phyloP scores from a whole-genome alignment of 2,888 invertebrate genomes.

The Sthenelais limicola region DNA sequence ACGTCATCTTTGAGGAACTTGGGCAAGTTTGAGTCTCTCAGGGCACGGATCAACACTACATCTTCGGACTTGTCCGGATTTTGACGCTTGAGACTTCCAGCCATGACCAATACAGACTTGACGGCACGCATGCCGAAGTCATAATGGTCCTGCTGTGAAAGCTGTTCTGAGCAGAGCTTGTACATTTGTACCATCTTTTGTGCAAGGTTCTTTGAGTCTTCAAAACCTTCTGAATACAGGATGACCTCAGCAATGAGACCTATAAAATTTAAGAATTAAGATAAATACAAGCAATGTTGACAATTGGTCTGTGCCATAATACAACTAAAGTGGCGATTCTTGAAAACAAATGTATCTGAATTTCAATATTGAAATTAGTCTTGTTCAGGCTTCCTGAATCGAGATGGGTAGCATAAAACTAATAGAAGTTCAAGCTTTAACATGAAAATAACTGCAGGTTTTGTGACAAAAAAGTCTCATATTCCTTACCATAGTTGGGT shows the following conservation, averaged over 20 bases:
- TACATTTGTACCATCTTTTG: slow-evolving; percentile 95
- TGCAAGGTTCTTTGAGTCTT: slow-evolving; percentile 88
- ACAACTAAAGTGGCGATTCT: too few species aligned
- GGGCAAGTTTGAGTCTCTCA: slow-evolving; percentile 91
- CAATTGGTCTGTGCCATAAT: too few species aligned
- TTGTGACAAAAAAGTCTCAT: too few species aligned
- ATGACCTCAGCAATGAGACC: slow-evolving; percentile 86
- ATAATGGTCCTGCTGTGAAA: slow-evolving; percentile 92
- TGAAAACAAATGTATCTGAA: too few species aligned
- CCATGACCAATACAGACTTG: slow-evolving; percentile 87
- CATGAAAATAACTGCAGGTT: too few species aligned
- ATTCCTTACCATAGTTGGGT: slow-evolving; percentile 85
- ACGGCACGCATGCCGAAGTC: slow-evolving; percentile 85
- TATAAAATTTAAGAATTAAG: too few species aligned
- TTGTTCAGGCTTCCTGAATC: too few species aligned
- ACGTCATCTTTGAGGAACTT: slow-evolving; percentile 91
- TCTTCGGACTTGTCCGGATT: slow-evolving; percentile 89
- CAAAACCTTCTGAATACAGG: slow-evolving; percentile 93
- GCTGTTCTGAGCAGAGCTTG: slow-evolving; percentile 90
- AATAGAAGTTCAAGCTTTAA: too few species aligned
- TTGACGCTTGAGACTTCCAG: slow-evolving; percentile 88
- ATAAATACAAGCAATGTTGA: too few species aligned
- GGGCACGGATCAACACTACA: slow-evolving; percentile 82
- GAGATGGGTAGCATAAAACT: too few species aligned
- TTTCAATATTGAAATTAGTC: too few species aligned